Conservation (phyloP, 2,888 invertebrate genomes). For the Sipunculus nudus region DNA sequence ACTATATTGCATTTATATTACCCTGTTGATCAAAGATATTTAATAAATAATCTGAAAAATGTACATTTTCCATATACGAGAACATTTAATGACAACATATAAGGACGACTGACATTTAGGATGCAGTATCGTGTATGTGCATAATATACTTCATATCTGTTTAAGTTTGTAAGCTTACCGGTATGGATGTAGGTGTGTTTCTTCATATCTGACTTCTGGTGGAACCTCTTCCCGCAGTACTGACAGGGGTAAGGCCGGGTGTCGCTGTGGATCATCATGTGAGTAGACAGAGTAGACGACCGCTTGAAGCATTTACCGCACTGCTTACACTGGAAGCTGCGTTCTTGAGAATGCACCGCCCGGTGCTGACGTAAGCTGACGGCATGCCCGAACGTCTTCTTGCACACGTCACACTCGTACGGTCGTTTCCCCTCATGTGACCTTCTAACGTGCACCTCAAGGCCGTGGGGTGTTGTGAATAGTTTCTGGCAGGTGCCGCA, state of each 20-base stretch:
- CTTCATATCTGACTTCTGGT: conserved; percentile 99
- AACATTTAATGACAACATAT: too few species aligned
- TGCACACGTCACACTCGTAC: conserved; percentile 95
- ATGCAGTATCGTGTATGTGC: too few species aligned
- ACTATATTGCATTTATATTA: too few species aligned
- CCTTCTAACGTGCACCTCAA: conserved; percentile 94
- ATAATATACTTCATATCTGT: too few species aligned
- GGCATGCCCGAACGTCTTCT: conserved; percentile 97
- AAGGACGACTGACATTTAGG: too few species aligned
- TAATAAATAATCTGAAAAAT: too few species aligned
- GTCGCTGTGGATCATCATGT: conserved; percentile 95
- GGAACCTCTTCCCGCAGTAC: conserved; percentile 97
- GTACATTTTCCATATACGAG: too few species aligned
- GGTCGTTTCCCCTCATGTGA: conserved; percentile 96
- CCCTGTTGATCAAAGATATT: too few species aligned
- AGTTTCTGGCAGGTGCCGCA: conserved; percentile 98
- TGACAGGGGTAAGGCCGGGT: conserved; percentile 97
- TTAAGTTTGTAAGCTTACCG: too few species aligned
- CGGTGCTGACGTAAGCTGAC: conserved; percentile 91
- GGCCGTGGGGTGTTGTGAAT: conserved; percentile 96
- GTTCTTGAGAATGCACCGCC: conserved; percentile 71
- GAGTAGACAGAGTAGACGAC: conserved; percentile 95
- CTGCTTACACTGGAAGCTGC: conserved; percentile 77
- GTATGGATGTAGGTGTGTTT: conserved; percentile 97
- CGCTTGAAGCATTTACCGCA: conserved; percentile 96